These are phyloP conservation scores for Lethenteron reissneri DNA, from an alignment of 2,113 vertebrate species.

Conservation along the genomic window DNA sequence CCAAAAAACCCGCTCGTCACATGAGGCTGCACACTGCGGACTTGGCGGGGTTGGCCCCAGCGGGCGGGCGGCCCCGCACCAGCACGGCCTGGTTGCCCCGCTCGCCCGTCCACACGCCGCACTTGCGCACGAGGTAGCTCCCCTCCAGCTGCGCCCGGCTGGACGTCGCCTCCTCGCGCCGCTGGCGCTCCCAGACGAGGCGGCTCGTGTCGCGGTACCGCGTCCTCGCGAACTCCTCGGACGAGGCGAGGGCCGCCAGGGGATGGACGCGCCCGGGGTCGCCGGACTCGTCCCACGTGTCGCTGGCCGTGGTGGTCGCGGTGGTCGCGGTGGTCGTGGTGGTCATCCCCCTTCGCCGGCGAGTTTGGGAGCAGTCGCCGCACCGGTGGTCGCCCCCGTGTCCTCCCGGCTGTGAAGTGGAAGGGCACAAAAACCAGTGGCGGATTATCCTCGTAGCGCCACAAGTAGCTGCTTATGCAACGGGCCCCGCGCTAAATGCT, in stretches of 20 bases:
- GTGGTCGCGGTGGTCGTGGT: background rate
- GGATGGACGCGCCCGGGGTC: constrained; percentile 25
- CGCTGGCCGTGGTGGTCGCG: no score
- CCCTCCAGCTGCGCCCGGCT: constrained; percentile 18
- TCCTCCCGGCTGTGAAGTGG: no score
- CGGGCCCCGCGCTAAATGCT: no score
- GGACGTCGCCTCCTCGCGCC: constrained; percentile 14
- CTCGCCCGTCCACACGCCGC: constrained; percentile 60
- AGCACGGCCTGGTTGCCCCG: constrained; percentile 70
- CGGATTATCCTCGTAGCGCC: no score
- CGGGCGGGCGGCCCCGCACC: constrained; percentile 22
- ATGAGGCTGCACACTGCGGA: no score
- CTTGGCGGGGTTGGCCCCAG: no score
- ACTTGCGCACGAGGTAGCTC: constrained; percentile 56
- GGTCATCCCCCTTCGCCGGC: no score
- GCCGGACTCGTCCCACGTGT: background rate
- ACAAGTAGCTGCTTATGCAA: no score
- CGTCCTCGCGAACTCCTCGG: constrained; percentile 33
- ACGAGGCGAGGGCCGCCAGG: constrained; percentile 59
- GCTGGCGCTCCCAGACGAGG: constrained; percentile 79
- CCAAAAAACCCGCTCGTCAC: no score
- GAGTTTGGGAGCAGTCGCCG: no score
- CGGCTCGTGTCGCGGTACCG: constrained; percentile 57
- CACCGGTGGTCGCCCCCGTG: no score
- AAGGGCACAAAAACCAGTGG: no score